phyloP scores from a whole-genome alignment of 2,797 vertebrate genomes.

The Thalassophryne amazonica region DNA sequence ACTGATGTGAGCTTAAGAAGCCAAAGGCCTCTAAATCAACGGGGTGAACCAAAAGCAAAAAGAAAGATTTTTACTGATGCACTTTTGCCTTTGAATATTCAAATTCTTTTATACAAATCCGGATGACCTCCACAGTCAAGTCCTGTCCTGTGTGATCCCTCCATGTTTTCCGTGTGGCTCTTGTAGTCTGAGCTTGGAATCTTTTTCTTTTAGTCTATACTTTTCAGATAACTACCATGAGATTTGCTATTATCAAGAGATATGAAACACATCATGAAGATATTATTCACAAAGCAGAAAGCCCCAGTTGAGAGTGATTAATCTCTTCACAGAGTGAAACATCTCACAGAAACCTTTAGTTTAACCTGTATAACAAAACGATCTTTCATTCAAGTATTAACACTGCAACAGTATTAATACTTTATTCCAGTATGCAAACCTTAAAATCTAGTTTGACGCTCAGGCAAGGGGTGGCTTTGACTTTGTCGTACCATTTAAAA shows the following conservation, averaged over 20 bases:
- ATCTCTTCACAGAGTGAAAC: conserved; percentile 15
- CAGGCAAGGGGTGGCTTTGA: not conserved
- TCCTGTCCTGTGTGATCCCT: not conserved
- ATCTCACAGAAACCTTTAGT: not conserved
- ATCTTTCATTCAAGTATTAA: not conserved
- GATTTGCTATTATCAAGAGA: not conserved
- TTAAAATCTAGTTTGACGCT: conserved; percentile 11
- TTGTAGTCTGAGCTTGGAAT: not conserved
- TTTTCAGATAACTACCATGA: not conserved
- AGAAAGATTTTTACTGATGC: conserved; percentile 26
- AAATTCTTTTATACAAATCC: conserved; percentile 30
- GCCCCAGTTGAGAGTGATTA: conserved; percentile 22
- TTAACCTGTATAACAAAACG: not conserved
- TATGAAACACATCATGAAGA: not conserved
- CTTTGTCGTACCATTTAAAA: conserved; percentile 33
- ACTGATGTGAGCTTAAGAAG: conserved; percentile 41
- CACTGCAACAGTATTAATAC: too few relatives aligned
- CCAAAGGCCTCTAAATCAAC: conserved; percentile 13
- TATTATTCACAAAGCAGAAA: conserved; percentile 11
- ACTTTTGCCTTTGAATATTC: conserved; percentile 41
- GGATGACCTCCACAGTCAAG: not conserved
- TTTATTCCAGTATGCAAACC: conserved; percentile 3
- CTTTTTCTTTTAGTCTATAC: not conserved
- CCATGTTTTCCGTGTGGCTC: too few relatives aligned
- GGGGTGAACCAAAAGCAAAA: conserved; percentile 19